Base-by-base conservation (phyloP, 2,113 vertebrate genomes). In the Myrmecobius fasciatus region DNA sequence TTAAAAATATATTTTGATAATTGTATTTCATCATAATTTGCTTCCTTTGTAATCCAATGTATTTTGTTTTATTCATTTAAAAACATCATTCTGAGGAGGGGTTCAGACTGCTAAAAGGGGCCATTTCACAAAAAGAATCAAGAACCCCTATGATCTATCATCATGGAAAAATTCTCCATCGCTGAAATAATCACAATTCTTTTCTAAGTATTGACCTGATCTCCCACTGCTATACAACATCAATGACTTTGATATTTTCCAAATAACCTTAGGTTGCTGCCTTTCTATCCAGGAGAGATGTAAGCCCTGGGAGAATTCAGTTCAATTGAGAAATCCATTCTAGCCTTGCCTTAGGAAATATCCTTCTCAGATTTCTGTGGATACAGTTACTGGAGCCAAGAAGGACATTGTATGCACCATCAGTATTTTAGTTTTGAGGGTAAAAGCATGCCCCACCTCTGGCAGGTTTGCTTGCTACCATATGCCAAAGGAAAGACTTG, bases 281-380 rank as follows among this genome's bases (percentile, higher is more conserved):
- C 56, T 11, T 92, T 89, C 48, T 54, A 1, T 20, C 48, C 49
- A n/a, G 28, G 67, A 52, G 60, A 51, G 36, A 53, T 1, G 7
- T 7, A 46, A 9, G 49, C 25, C 7, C n/a, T 83, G 67, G 9
- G 53, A 51, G 22, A 94, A 53, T 22, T 53, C 8, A 52, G n/a
- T 43, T 22, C 67, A 43, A 24, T 83, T 83, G n/a, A 49, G 67
- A 92, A 75, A 90, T 47, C 22, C 9, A 52, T 49, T 26, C 3
- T 90, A 91, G 8, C 46, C 26, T 26, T 92, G 22, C 24, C 91
- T 90, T 47, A 28, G 89, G 67, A 53, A 20, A 60, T 24, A 31
- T 67, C 52, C 92, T 91, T 43, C 53, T 89, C n/a, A 53, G 31
- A 53, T 93, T 92, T 92, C 93, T 94, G 17, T 92, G 89, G 53